A percentile compares a stretch with the other conserved stretches of the same genome.
phyloP scores from a whole-genome alignment of 2,113 vertebrate genomes.

The Echinops telfairi region DNA sequence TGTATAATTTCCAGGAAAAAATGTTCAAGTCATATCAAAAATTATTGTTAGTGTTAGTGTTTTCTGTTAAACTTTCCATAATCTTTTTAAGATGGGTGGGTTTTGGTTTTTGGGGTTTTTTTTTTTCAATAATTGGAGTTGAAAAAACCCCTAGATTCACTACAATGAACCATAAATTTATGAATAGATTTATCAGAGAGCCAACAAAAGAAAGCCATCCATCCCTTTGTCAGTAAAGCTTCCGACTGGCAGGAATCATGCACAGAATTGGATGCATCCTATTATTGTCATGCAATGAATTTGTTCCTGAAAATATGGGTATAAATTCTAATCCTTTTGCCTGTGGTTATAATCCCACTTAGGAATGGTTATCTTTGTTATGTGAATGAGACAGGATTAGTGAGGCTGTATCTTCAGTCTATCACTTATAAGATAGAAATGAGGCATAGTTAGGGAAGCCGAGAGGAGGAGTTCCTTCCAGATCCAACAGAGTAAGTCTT shows the following conservation, averaged over 20 bases:
- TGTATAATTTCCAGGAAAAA: background rate
- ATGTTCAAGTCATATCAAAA: background rate
- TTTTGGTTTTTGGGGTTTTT: too few relatives aligned
- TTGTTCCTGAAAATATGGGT: background rate
- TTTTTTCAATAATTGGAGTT: background rate
- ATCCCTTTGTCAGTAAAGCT: background rate
- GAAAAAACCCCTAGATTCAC: background rate
- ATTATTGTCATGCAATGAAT: background rate
- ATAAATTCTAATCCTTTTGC: background rate
- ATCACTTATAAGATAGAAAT: background rate
- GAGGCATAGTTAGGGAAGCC: background rate
- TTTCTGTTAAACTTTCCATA: background rate
- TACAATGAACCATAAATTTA: background rate
- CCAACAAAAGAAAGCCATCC: background rate
- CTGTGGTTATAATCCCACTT: background rate
- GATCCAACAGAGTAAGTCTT: background rate
- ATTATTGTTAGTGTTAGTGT: background rate
- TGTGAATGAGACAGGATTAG: background rate
- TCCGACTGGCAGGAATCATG: background rate
- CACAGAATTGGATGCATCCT: background rate
- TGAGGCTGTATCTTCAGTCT: background rate
- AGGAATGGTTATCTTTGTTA: background rate
- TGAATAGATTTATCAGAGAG: background rate
- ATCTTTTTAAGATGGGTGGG: background rate
- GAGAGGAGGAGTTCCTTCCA: background rate